Evolutionary conservation across 2,888 invertebrate genomes (phyloP).

Genomic region (Oligia strigilis): DNA sequence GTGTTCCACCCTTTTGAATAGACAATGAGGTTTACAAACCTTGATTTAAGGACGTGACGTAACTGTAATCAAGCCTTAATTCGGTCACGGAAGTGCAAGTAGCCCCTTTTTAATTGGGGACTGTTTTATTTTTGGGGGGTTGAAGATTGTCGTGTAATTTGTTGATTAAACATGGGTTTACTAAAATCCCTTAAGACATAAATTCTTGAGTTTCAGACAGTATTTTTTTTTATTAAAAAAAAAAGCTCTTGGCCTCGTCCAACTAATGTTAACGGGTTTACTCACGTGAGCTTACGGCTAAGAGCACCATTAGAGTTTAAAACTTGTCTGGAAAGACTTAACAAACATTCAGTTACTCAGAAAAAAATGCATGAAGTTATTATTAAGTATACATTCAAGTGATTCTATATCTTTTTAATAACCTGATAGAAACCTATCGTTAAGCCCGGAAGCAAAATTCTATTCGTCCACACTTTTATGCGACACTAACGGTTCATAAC

Average conservation of each 20-base stretch:
- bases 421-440: background rate
- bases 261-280: background rate
- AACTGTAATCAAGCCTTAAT: conserved; percentile 31
- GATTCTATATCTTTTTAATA: background rate
- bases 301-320: background rate
- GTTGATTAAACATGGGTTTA: background rate
- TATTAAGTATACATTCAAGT: too few species aligned
- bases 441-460: conserved; percentile 20
- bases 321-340: background rate
- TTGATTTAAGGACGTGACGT: conserved; percentile 30
- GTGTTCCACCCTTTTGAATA: conserved; percentile 6
- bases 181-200: background rate
- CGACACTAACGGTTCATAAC: conserved; percentile 31
- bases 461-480: conserved; percentile 15
- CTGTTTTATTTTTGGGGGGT: background rate
- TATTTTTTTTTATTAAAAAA: too few species aligned
- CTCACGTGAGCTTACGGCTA: background rate
- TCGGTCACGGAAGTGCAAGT: conserved; percentile 28
- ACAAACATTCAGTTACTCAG: background rate
- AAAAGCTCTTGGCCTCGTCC: background rate
- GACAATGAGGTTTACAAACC: conserved; percentile 14
- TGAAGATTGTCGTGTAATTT: background rate
- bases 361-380: conserved; percentile 3
- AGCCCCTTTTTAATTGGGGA: conserved; percentile 21
- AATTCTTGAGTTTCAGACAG: too few species aligned